Percentiles rank a stretch among this genome's conserved stretches.
These are phyloP conservation scores for Lethenteron reissneri DNA, from an alignment of 2,113 vertebrate genomes.

Conservation along the genomic window DNA sequence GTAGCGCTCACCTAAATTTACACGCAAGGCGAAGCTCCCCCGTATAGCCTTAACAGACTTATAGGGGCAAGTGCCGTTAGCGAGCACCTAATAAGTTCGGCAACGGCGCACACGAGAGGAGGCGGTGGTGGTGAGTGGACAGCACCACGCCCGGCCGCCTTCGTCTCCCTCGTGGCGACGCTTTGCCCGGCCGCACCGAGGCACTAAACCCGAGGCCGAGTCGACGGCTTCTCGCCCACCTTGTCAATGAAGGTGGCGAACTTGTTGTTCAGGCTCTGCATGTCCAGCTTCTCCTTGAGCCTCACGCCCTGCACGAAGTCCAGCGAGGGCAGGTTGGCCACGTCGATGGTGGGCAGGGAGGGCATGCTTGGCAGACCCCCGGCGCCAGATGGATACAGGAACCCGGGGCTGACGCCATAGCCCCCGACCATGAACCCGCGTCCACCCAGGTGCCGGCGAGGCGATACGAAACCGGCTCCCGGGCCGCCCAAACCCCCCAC, in stretches of 20 bases:
- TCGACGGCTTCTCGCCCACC: slow-evolving; percentile 10
- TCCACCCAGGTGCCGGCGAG: slow-evolving; percentile 16
- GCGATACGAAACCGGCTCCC: slow-evolving; percentile 13
- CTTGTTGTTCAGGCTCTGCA: slow-evolving; percentile 19
- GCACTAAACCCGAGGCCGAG: background rate
- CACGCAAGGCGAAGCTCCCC: too few species aligned
- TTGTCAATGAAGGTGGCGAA: slow-evolving; percentile 20
- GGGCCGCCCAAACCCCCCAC: slow-evolving; percentile 11
- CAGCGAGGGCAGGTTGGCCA: slow-evolving; percentile 17
- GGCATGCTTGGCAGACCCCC: slow-evolving; percentile 13
- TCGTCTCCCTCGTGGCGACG: too few species aligned
- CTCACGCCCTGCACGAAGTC: slow-evolving; percentile 17
- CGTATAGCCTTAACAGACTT: too few species aligned
- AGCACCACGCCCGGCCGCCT: too few species aligned
- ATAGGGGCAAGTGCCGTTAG: too few species aligned
- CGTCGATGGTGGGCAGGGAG: slow-evolving; percentile 14
- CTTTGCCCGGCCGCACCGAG: too few species aligned
- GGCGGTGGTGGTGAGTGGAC: too few species aligned
- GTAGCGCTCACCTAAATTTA: too few species aligned
- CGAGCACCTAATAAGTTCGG: too few species aligned
- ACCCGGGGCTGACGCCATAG: slow-evolving; percentile 19
- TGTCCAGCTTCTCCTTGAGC: slow-evolving; percentile 18
- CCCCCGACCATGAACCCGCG: slow-evolving; percentile 20
- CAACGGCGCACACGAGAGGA: too few species aligned
- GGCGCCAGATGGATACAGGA: slow-evolving; percentile 13